Evolutionary conservation across 2,797 vertebrate genomes (phyloP).

Genomic region (Muscicapa comitata): DNA sequence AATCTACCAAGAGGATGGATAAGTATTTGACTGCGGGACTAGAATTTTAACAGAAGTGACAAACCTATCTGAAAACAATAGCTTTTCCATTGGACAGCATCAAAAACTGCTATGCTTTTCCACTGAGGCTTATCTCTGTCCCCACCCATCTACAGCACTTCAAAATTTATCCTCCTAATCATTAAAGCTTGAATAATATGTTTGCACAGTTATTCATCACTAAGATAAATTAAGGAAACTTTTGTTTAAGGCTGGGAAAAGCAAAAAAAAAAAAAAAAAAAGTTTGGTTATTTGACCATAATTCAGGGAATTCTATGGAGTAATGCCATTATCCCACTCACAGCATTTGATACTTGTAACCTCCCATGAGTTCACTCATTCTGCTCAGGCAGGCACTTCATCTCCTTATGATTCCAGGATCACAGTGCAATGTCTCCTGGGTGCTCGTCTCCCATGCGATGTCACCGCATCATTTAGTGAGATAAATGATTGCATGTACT

Average conservation of each 20-base stretch:
- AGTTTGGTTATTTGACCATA: neutral
- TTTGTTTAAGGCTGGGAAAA: neutral
- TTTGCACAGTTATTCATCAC: neutral
- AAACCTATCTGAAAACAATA: slow-evolving; percentile 9
- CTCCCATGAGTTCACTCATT: neutral
- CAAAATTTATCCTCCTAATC: neutral
- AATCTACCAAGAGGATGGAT: neutral
- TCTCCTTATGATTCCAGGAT: neutral
- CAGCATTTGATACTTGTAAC: neutral
- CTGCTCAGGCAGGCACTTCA: neutral
- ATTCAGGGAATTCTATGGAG: neutral
- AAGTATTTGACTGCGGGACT: neutral
- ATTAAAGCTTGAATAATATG: neutral
- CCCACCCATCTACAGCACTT: neutral
- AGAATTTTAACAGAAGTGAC: neutral
- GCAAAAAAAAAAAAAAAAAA: neutral
- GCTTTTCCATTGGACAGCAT: neutral
- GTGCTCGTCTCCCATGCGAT: neutral
- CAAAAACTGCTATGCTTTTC: neutral
- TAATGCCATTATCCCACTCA: neutral
- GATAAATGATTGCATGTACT: neutral
- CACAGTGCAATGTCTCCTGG: neutral
- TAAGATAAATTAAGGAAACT: neutral
- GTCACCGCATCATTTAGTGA: neutral
- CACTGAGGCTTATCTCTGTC: neutral